phyloP scores from a whole-genome alignment of 2,113 vertebrate species.

The Seriola dumerili region DNA sequence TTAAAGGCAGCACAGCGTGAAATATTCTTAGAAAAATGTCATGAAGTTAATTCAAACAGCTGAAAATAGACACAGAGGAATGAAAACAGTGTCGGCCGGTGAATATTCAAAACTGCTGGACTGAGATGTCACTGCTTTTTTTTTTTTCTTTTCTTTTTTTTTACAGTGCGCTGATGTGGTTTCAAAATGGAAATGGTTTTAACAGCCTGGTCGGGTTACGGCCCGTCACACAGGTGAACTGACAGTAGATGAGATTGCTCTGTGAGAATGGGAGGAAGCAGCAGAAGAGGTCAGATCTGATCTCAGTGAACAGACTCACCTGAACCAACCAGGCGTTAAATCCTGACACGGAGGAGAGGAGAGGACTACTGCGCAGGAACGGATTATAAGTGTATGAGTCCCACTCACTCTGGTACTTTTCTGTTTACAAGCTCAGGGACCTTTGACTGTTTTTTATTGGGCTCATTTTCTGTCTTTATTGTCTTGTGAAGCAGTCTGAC shows the following conservation, averaged over 20 bases:
- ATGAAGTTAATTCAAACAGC: neutral
- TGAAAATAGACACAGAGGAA: neutral
- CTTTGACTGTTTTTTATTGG: neutral
- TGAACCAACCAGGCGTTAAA: conserved; percentile 44
- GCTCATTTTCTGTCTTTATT: neutral
- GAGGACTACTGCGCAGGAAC: neutral
- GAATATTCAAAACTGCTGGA: neutral
- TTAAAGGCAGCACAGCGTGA: neutral
- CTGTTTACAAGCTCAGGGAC: too few species aligned
- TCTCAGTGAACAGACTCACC: conserved; percentile 28
- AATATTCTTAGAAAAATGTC: too few species aligned
- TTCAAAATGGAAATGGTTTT: conserved; percentile 14
- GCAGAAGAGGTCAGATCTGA: conserved; percentile 46
- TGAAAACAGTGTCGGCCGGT: neutral
- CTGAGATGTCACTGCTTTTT: neutral
- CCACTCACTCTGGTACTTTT: too few species aligned
- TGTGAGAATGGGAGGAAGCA: conserved; percentile 9
- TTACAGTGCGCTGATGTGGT: conserved; percentile 10
- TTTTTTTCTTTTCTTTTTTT: neutral
- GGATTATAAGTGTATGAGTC: neutral
- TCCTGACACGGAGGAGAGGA: conserved; percentile 16
- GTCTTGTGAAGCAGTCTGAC: neutral
- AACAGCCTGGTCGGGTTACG: conserved; percentile 28
- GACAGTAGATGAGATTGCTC: conserved; percentile 19
- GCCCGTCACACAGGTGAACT: conserved; percentile 44